Conservation (phyloP, 2,113 vertebrate genomes). For the Rhabdornis inornatus region DNA sequence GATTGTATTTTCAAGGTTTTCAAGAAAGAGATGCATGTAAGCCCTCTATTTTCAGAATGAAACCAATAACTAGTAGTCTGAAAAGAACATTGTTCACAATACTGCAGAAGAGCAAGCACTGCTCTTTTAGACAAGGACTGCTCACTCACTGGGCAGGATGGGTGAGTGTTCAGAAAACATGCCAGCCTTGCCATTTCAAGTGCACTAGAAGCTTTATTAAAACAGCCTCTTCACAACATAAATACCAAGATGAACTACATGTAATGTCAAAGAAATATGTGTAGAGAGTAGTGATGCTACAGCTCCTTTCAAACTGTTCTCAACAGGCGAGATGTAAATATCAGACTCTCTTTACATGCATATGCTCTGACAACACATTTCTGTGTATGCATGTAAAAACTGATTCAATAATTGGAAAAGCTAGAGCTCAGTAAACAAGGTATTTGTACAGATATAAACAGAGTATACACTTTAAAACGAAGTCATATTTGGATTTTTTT, state of each 20-base stretch:
- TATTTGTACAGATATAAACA: neutral
- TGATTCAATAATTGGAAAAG: neutral
- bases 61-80: neutral
- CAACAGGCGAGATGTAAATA: neutral
- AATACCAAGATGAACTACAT: neutral
- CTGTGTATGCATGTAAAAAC: neutral
- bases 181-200: neutral
- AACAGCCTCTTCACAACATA: neutral
- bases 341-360: neutral
- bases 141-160: neutral
- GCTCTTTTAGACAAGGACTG: neutral
- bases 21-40: neutral
- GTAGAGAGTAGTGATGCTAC: neutral
- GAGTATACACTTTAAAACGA: neutral
- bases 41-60: neutral
- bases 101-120: neutral
- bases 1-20: neutral
- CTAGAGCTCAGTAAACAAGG: neutral
- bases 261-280: neutral
- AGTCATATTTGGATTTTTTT: neutral
- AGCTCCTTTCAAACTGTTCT: neutral
- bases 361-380: neutral
- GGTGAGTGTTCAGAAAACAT: neutral
- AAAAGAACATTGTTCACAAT: neutral
- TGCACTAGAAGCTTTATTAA: neutral